Base-by-base conservation (phyloP, 2,797 vertebrate genomes). In the Remorina albescens region DNA sequence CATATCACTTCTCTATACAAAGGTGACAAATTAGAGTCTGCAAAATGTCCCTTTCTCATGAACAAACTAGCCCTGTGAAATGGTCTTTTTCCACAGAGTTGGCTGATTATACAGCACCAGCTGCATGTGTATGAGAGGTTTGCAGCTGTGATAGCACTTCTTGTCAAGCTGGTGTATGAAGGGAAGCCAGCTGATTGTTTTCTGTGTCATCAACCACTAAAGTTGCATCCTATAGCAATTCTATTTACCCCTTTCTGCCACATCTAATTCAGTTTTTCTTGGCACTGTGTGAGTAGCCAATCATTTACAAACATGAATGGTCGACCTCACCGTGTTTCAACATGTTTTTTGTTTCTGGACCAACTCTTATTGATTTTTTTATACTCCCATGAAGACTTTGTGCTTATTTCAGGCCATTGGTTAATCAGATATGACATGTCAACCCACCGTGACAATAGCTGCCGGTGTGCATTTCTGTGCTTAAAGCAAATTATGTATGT, bases 71-170 rank as follows among this genome's bases (percentile, higher is more conserved):
- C 18, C 25, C 44, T 41, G 12, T 21, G 25, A 74, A 41, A 56
- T 59, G 55, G 56, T 23, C 13, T 15, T 41, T 58, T 61, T 78
- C 44, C 84, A 86, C 85, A 82, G 87, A 85, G 78, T 59, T 72
- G 19, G 55, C 78, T 70, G 53, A 88, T 90, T 60, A 73, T 42
- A 13, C 74, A 76, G 41, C 54, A 28, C 76, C 81, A 86, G 70
- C 74, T 74, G 65, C 37, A 25, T 19, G 34, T 54, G 6, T 62
- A 58, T 69, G 21, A n/a, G 44, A 36, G 16, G 39, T 74, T 47
- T 63, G 23, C 60, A 5, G 25, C 21, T 53, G 49, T 42, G n/a
- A 32, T n/a, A 21, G 41, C 2, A 5, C 64, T 81, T 84, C 62
- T 63, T 72, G 58, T 78, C 28, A 50, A 74, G 34, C 72, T 71